Conservation (phyloP, 2,888 invertebrate species). For the Athetis lepigone region DNA sequence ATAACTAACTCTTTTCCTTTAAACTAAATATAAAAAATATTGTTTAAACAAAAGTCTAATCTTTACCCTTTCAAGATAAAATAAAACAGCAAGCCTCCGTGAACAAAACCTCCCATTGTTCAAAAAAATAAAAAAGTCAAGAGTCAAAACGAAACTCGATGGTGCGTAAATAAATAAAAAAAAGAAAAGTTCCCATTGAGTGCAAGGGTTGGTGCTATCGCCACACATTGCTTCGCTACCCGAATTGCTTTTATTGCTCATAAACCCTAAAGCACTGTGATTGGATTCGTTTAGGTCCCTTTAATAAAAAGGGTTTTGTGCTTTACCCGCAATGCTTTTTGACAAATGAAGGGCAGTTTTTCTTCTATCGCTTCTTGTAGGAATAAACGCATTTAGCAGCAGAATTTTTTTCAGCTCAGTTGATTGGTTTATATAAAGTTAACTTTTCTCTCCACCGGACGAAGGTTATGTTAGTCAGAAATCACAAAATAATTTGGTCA, state of each 20-base stretch:
- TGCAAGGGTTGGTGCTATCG: slow-evolving; percentile 43
- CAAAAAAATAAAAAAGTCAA: slow-evolving; percentile 29
- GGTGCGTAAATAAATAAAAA: slow-evolving; percentile 36
- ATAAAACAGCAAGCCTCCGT: too few species aligned
- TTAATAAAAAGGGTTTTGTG: slow-evolving; percentile 52
- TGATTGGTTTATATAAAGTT: too few species aligned
- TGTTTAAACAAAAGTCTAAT: too few species aligned
- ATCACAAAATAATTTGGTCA: background rate
- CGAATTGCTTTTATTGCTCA: slow-evolving; percentile 54
- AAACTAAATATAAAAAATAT: too few species aligned
- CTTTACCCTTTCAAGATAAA: too few species aligned
- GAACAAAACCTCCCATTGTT: slow-evolving; percentile 3
- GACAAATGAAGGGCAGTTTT: slow-evolving; percentile 36
- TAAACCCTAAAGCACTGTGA: slow-evolving; percentile 53
- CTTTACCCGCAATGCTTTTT: slow-evolving; percentile 33
- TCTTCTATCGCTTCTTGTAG: slow-evolving; percentile 2
- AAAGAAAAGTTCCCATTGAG: slow-evolving; percentile 35
- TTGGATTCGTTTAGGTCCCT: slow-evolving; percentile 54
- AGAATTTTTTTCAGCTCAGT: too few species aligned
- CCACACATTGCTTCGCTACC: slow-evolving; percentile 49
- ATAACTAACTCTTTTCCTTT: too few species aligned
- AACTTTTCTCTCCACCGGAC: background rate
- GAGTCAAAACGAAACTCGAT: slow-evolving; percentile 13
- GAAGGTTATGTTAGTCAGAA: background rate
- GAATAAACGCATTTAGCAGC: slow-evolving; percentile 4